Evolutionary conservation across 2,113 vertebrate species (phyloP).

Genomic region (Hiodon alosoides): DNA sequence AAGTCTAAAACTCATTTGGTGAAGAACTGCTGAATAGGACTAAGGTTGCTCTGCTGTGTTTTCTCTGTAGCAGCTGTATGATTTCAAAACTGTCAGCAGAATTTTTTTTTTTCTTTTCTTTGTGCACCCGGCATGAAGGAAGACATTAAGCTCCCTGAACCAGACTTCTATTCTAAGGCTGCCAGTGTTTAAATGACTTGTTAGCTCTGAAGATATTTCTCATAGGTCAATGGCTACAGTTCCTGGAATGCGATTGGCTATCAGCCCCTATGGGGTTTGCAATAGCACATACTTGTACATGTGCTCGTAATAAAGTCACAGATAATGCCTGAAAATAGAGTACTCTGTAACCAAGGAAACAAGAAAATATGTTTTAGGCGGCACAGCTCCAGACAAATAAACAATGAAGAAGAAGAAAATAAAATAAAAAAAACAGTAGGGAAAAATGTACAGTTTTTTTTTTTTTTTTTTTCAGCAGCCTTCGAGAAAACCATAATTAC

Average conservation of each 20-base stretch:
- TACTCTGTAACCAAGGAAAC: slow-evolving; percentile 40
- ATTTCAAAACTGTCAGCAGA: slow-evolving; percentile 55
- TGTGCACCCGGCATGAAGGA: slow-evolving; percentile 56
- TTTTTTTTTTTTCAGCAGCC: background rate
- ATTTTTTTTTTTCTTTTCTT: slow-evolving; percentile 33
- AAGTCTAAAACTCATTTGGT: slow-evolving; percentile 43
- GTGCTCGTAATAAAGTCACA: slow-evolving; percentile 38
- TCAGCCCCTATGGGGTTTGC: slow-evolving; percentile 36
- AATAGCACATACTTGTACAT: slow-evolving; percentile 33
- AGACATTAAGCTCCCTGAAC: slow-evolving; percentile 51
- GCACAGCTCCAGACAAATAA: slow-evolving; percentile 18
- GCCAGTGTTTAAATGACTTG: slow-evolving; percentile 51
- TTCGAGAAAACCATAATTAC: background rate
- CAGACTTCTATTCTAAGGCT: slow-evolving; percentile 38
- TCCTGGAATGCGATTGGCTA: slow-evolving; percentile 41
- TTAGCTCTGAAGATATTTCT: slow-evolving; percentile 48
- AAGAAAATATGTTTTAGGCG: slow-evolving; percentile 22
- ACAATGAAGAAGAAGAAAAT: slow-evolving; percentile 16
- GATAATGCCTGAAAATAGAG: slow-evolving; percentile 34
- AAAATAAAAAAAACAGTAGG: background rate
- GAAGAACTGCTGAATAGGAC: slow-evolving; percentile 52
- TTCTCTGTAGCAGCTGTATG: slow-evolving; percentile 43
- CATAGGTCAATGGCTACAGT: slow-evolving; percentile 45
- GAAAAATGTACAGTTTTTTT: background rate
- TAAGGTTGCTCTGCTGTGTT: slow-evolving; percentile 46